Percentiles rank a stretch among this genome's conserved stretches.
Conservation (phyloP, 2,888 invertebrate genomes). For the Ophion ventricosus region DNA sequence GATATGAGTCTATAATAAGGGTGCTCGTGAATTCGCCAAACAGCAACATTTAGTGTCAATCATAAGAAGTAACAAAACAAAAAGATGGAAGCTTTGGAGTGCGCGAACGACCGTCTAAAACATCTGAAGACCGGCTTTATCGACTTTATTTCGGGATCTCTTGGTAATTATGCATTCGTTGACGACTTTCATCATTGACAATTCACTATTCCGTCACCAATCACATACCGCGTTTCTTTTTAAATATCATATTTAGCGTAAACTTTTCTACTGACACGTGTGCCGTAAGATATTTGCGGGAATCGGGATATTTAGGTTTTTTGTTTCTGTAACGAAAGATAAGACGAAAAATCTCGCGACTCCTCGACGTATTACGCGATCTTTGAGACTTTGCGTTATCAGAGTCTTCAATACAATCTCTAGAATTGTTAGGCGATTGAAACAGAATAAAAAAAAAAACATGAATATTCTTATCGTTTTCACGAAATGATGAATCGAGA, state of each 20-base stretch:
- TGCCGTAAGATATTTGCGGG: not conserved
- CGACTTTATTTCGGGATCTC: slow-evolving; percentile 92
- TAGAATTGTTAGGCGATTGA: not conserved
- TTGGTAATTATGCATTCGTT: slow-evolving; percentile 85
- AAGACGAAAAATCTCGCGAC: slow-evolving; percentile 32
- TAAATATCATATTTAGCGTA: not conserved
- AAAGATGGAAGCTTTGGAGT: slow-evolving; percentile 62
- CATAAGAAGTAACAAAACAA: slow-evolving; percentile 27
- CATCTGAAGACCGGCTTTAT: slow-evolving; percentile 88
- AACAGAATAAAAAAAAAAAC: not conserved
- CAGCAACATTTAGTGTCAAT: not conserved
- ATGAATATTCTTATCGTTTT: slow-evolving; percentile 2
- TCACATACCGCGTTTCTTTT: not conserved
- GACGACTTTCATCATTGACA: slow-evolving; percentile 2
- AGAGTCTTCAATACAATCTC: slow-evolving; percentile 10
- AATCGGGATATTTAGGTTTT: not conserved
- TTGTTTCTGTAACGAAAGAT: slow-evolving; percentile 5
- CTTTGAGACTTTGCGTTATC: slow-evolving; percentile 22
- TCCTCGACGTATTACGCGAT: slow-evolving; percentile 11
- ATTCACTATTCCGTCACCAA: not conserved
- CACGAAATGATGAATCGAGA: not conserved
- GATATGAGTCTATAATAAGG: slow-evolving; percentile 13
- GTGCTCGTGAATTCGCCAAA: not conserved
- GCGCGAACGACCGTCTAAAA: slow-evolving; percentile 70
- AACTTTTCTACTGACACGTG: not conserved